Percentiles rank a stretch among this genome's conserved stretches.
These are phyloP conservation scores for Phengaris arion DNA, from an alignment of 2,888 invertebrate species.

Conservation along the genomic window DNA sequence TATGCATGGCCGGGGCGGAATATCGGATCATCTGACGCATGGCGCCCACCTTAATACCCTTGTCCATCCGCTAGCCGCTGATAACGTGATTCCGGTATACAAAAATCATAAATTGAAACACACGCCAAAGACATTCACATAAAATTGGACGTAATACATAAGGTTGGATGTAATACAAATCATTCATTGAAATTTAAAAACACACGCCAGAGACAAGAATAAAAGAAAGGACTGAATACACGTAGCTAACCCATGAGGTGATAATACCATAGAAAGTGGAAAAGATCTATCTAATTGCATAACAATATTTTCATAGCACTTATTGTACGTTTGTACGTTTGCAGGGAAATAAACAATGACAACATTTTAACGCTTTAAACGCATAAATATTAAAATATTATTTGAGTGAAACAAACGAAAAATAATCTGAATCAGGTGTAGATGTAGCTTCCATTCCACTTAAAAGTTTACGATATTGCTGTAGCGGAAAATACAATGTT, in stretches of 20 bases:
- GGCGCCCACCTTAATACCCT: conserved; percentile 33
- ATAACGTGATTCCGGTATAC: conserved; percentile 16
- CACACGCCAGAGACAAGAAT: too few species aligned
- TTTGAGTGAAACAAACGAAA: conserved; percentile 20
- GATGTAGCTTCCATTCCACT: conserved; percentile 11
- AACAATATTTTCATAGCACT: neutral
- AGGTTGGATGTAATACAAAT: neutral
- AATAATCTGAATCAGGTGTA: conserved; percentile 16
- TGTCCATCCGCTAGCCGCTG: conserved; percentile 15
- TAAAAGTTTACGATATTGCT: conserved; percentile 18
- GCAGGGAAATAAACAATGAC: neutral
- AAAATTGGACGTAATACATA: neutral
- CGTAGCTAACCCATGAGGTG: too few species aligned
- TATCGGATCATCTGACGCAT: conserved; percentile 52
- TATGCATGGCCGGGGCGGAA: conserved; percentile 72
- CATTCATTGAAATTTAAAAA: too few species aligned
- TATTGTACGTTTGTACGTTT: neutral
- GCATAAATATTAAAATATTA: neutral
- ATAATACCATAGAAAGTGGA: too few species aligned
- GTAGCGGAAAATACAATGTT: conserved; percentile 15
- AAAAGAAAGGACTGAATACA: too few species aligned
- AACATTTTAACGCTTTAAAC: conserved; percentile 1
- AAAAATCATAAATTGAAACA: conserved; percentile 24
- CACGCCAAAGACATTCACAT: neutral
- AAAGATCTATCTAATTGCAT: too few species aligned